phyloP scores from a whole-genome alignment of 2,797 vertebrate species.

The Leuciscus waleckii region DNA sequence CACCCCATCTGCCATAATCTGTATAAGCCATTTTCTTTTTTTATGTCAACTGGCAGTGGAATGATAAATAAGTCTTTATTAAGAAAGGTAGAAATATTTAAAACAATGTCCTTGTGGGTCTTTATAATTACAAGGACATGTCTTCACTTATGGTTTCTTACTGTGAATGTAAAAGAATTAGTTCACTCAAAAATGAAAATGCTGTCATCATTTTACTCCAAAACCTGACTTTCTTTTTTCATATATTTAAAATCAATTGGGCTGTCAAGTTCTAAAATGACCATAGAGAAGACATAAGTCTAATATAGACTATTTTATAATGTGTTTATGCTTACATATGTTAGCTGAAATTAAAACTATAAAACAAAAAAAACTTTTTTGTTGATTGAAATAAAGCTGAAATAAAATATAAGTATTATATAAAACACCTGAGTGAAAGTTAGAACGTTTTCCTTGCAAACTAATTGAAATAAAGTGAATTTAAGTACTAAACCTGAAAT shows the following conservation, averaged over 20 bases:
- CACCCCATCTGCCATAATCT: slow-evolving; percentile 31
- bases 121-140: slow-evolving; percentile 9
- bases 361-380: too few relatives aligned
- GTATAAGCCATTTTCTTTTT: not conserved
- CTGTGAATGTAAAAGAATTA: not conserved
- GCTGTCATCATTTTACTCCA: not conserved
- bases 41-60: not conserved
- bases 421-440: too few relatives aligned
- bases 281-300: too few relatives aligned
- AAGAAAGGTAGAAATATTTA: not conserved
- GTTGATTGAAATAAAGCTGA: too few relatives aligned
- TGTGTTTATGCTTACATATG: too few relatives aligned
- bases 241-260: not conserved
- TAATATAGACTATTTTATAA: too few relatives aligned
- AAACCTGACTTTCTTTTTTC: not conserved
- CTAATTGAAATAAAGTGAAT: too few relatives aligned
- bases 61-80: slow-evolving; percentile 24
- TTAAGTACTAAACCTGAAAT: too few relatives aligned
- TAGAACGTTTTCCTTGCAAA: too few relatives aligned
- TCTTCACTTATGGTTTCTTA: not conserved
- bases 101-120: not conserved
- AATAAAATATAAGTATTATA: too few relatives aligned
- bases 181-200: not conserved
- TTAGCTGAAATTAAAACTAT: too few relatives aligned
- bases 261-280: not conserved